Evolutionary conservation across 2,888 invertebrate species (phyloP), one percentile per base, ranked within the genome.

Genomic region (Nymphalis polychloros): DNA sequence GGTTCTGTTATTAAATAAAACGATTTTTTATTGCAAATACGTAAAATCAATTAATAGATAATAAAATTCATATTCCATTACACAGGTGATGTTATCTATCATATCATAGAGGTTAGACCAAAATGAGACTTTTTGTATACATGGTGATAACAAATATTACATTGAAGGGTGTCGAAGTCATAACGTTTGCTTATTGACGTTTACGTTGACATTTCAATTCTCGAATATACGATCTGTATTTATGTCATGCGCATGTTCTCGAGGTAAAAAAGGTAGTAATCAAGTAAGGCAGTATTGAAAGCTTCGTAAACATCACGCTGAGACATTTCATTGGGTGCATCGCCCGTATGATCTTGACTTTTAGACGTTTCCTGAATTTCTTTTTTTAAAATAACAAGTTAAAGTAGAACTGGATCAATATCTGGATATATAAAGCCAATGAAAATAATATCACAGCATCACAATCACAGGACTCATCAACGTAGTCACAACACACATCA

Each of bases 361-460:
- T 91, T 85, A 88, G 74, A 76, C 68, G 76, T 84, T 90, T 91
- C 91, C 90, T 90, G 88, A 84, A 83, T 86, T 87, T 87, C 84
- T 85, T 83, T 71, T 76, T 77, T 31, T 31, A 6, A 78, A 83
- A 73, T 73, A 48, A 81, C 79, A 70, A 79, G 78, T 78, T 77
- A 73, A 81, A 77, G 75, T 78, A 81, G 79, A 88, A 86, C 85
- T 87, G 82, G 84, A 85, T 76, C 83, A 79, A 70, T 79, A 76
- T 62, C 53, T 76, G 65, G 73, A 70, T 75, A 81, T 91, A 91
- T 89, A 91, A 84, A 87, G 84, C 67, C 71, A 63, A 59, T 57
- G 70, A 67, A 70, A 64, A 68, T 66, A 48, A 68, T 71, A 63
- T 62, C 66, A 69, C n/a, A 76, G 68, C 78, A 88, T 87, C 90